Conservation (phyloP, 2,888 invertebrate genomes). For the Muscina levida region DNA sequence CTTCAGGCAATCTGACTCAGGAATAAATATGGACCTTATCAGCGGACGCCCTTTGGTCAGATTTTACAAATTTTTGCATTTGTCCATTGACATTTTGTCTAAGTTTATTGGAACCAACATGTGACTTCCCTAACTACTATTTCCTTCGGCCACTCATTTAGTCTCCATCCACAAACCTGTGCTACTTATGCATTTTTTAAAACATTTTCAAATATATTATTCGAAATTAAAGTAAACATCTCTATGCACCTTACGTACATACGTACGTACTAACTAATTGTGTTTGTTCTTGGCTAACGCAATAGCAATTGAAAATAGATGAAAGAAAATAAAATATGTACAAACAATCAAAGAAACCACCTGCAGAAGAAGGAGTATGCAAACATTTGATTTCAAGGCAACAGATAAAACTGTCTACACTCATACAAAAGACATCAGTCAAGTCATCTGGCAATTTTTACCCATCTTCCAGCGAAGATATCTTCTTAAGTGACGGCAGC, state of each 20-base stretch:
- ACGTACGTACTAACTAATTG: constrained; percentile 64
- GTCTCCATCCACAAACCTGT: too few relatives aligned
- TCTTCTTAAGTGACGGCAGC: neutral
- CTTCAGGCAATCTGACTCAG: too few relatives aligned
- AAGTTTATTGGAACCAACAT: too few relatives aligned
- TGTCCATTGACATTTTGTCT: too few relatives aligned
- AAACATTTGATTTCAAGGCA: constrained; percentile 68
- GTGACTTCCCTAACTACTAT: too few relatives aligned
- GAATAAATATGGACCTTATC: too few relatives aligned
- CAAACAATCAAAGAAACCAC: neutral
- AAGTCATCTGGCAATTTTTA: constrained; percentile 52
- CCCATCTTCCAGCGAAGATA: neutral
- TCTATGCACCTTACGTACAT: constrained; percentile 53
- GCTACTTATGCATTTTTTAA: too few relatives aligned
- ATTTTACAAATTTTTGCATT: too few relatives aligned
- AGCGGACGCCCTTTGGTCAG: too few relatives aligned
- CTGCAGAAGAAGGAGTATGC: constrained; percentile 47
- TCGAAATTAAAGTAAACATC: constrained; percentile 49
- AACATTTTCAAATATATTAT: too few relatives aligned
- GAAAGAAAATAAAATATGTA: too few relatives aligned
- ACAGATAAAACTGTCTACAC: constrained; percentile 67
- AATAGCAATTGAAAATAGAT: constrained; percentile 50
- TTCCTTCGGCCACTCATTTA: too few relatives aligned
- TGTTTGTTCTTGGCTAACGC: constrained; percentile 61
- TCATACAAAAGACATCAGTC: constrained; percentile 64